Evolutionary conservation across 1,140 invertebrate genomes (phyloP).

Genomic region (Penaeus vannamei): DNA sequence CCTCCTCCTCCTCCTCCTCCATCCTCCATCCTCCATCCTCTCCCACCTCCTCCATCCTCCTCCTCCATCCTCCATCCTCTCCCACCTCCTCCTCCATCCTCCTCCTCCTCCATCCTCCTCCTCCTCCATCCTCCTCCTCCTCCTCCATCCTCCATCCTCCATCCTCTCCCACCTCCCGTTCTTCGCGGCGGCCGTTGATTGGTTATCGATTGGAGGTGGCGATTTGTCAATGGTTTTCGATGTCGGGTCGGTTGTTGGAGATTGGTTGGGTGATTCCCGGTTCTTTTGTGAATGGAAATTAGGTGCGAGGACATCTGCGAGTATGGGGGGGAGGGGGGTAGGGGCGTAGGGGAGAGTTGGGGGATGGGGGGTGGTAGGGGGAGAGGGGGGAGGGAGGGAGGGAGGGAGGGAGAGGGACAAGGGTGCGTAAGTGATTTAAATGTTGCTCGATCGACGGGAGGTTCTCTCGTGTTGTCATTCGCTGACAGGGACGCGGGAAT

Average conservation of each 20-base stretch:
- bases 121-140: background rate
- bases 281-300: constrained; percentile 44
- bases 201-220: constrained; percentile 30
- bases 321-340: background rate
- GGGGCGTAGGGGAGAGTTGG: background rate
- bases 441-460: too few relatives aligned
- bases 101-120: background rate
- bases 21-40: background rate
- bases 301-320: background rate
- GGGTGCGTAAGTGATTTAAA: too few relatives aligned
- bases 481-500: too few relatives aligned
- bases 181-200: constrained; percentile 8
- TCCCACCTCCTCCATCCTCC: too few relatives aligned
- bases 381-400: too few relatives aligned
- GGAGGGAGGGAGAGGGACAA: too few relatives aligned
- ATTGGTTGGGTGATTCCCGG: constrained; percentile 30
- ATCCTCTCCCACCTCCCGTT: background rate
- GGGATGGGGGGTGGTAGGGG: background rate
- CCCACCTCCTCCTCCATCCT: background rate
- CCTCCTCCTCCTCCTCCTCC: background rate
- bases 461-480: too few relatives aligned
- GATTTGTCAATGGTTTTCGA: constrained; percentile 42
- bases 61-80: too few relatives aligned
- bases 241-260: background rate
- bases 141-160: background rate